These are phyloP conservation scores for Brachionus asplanchnoidis DNA, from an alignment of 1,140 invertebrate species.

Conservation along the genomic window DNA sequence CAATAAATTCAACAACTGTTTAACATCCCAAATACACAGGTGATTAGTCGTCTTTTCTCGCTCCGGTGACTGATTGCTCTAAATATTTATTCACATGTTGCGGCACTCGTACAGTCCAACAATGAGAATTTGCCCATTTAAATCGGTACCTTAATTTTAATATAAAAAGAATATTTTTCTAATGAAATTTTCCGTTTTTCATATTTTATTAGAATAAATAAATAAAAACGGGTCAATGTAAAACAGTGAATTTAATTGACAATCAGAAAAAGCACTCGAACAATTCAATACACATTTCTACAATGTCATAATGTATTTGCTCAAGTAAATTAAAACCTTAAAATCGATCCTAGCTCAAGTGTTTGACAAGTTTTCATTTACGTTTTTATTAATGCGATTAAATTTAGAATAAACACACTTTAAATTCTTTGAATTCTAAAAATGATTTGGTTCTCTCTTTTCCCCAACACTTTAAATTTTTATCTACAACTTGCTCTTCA, in stretches of 20 bases:
- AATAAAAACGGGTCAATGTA: neutral
- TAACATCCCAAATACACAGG: conserved; percentile 10
- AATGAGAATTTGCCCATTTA: neutral
- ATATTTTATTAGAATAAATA: conserved; percentile 2
- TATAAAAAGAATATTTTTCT: neutral
- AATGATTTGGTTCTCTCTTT: neutral
- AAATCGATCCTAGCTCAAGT: conserved; percentile 26
- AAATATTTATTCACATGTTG: conserved; percentile 24
- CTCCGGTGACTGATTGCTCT: neutral
- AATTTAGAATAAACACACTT: conserved; percentile 17
- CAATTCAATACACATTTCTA: neutral
- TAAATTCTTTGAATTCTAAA: conserved; percentile 13
- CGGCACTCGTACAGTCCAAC: neutral
- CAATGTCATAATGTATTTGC: conserved; percentile 35
- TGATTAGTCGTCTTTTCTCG: neutral
- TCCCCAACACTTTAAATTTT: neutral
- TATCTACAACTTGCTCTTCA: neutral
- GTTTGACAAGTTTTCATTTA: conserved; percentile 14
- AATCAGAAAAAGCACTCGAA: neutral
- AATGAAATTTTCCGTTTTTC: conserved; percentile 21
- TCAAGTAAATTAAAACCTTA: conserved; percentile 3
- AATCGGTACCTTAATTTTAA: conserved; percentile 2
- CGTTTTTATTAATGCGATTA: conserved; percentile 6
- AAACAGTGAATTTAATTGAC: neutral
- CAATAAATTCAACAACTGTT: conserved; percentile 10